phyloP scores from a whole-genome alignment of 2,888 invertebrate species.

The Philereme transversata region DNA sequence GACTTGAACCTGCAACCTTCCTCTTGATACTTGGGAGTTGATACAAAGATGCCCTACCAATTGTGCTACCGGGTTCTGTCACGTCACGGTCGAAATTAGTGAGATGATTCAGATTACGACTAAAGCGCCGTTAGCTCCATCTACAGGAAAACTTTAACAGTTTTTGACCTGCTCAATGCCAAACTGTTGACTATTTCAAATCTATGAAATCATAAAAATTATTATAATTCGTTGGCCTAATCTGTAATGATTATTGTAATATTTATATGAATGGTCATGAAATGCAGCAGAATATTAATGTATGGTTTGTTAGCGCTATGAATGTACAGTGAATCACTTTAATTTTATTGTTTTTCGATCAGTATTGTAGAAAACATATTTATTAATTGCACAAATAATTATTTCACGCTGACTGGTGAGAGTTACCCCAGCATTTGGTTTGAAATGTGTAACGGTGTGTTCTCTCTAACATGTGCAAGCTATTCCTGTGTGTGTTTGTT shows the following conservation, averaged over 20 bases:
- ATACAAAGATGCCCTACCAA: too few species aligned
- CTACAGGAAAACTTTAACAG: too few species aligned
- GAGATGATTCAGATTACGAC: too few species aligned
- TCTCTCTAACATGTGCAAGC: too few species aligned
- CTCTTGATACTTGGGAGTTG: too few species aligned
- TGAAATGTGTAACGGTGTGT: too few species aligned
- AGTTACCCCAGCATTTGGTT: background rate
- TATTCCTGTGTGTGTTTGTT: background rate
- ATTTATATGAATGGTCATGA: constrained; percentile 49
- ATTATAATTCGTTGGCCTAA: constrained; percentile 40
- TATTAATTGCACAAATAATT: background rate
- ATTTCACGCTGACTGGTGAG: background rate
- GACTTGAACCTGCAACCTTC: too few species aligned
- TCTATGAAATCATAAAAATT: background rate
- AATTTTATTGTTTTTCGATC: background rate
- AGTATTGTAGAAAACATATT: background rate
- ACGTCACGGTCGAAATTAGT: too few species aligned
- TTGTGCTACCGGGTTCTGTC: too few species aligned
- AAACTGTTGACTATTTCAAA: background rate
- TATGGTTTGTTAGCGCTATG: constrained; percentile 16
- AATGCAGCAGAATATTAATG: constrained; percentile 56
- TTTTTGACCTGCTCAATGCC: background rate
- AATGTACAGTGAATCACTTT: constrained; percentile 28
- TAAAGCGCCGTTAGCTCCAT: too few species aligned
- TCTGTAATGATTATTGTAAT: constrained; percentile 22